A percentile compares a stretch with the other conserved stretches of the same genome.
Evolutionary conservation across 1,140 invertebrate species (phyloP).

Genomic region (Gryllus bimaculatus): DNA sequence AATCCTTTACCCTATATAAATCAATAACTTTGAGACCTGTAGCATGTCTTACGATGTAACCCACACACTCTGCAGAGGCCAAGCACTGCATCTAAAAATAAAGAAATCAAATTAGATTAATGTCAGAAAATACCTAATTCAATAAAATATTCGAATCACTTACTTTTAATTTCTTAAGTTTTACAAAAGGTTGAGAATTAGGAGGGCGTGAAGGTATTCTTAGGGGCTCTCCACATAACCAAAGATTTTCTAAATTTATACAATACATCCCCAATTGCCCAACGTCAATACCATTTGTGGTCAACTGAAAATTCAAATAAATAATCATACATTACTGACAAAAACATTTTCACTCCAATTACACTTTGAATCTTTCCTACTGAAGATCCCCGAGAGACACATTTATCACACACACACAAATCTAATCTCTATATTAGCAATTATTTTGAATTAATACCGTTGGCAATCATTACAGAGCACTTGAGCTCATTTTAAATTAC

Average conservation of each 20-base stretch:
- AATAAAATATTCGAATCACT: background rate
- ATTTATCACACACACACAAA: too few species aligned
- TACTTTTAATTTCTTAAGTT: conserved; percentile 15
- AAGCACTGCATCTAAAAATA: conserved; percentile 9
- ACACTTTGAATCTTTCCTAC: background rate
- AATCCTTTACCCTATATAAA: background rate
- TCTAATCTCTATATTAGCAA: too few species aligned
- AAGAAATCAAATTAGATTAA: background rate
- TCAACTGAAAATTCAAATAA: background rate
- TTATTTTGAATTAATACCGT: too few species aligned
- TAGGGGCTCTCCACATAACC: background rate
- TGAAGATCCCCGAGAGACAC: too few species aligned
- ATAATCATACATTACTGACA: background rate
- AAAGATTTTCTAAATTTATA: conserved; percentile 7
- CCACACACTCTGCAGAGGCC: conserved; percentile 9
- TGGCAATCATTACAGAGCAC: too few species aligned
- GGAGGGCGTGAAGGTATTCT: background rate
- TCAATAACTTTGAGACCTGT: conserved; percentile 8
- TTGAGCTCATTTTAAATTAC: too few species aligned
- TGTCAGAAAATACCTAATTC: background rate
- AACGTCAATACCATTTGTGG: conserved; percentile 9
- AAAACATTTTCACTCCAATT: background rate
- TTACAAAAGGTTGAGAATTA: background rate
- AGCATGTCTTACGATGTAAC: background rate
- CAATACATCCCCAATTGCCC: conserved; percentile 8